Conservation (phyloP, 2,797 vertebrate species). For the Macrochelys suwanniensis region DNA sequence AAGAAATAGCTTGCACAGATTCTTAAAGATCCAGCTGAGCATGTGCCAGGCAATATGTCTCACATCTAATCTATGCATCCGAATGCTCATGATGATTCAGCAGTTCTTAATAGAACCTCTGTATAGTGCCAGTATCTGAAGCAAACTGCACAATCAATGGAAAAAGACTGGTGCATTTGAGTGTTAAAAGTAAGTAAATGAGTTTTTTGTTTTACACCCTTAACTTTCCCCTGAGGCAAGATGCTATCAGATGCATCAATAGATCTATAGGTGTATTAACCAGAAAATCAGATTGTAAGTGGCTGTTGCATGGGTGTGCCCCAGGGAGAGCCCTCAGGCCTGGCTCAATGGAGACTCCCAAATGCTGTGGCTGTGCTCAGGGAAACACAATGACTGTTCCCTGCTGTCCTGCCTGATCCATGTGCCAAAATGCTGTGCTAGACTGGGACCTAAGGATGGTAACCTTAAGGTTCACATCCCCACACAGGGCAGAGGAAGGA, state of each 20-base stretch:
- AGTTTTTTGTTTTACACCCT: not conserved
- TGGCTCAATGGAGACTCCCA: not conserved
- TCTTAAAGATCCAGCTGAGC: not conserved
- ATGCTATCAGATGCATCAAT: accelerated
- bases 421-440: too few relatives aligned
- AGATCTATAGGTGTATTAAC: not conserved
- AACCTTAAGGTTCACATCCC: too few relatives aligned
- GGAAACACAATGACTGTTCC: not conserved
- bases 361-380: not conserved
- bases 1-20: not conserved
- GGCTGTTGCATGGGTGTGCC: not conserved
- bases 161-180: not conserved
- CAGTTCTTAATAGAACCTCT: not conserved
- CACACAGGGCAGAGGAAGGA: too few relatives aligned
- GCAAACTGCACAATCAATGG: not conserved
- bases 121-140: not conserved
- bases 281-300: accelerated
- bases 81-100: constrained; percentile 1
- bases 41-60: not conserved
- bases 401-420: not conserved
- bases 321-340: accelerated
- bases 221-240: not conserved
- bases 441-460: too few relatives aligned
- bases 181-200: not conserved
- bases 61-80: not conserved